Base-by-base conservation (phyloP, 2,797 vertebrate species). In the Onychomys leucogaster region DNA sequence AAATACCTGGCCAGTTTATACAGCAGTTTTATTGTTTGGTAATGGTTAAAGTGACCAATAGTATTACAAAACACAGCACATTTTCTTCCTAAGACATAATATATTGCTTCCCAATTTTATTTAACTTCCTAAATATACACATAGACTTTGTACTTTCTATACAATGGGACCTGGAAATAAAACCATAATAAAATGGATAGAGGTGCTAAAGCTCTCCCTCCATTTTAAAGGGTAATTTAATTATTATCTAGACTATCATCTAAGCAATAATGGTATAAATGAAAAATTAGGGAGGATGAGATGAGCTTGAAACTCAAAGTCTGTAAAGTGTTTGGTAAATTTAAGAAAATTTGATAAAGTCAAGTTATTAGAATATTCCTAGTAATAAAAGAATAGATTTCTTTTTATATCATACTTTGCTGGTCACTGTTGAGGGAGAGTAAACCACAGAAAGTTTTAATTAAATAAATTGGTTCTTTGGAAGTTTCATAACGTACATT, bases 61-160 rank as follows among this genome's bases (percentile, higher is more conserved):
- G 49, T 46, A 91, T 84, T 46, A 85, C 94, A 89, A 96, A 95
- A 89, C 82, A 23, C 0, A 43, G 10, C 2, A 61, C 0, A 52
- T 65, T 91, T 89, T 95, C 25, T n/a, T 92, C n/a, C 78, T 86
- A 32, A 67, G 23, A 69, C 5, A n/a, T 3, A 19, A 91, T 94
- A 94, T 34, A 71, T n/a, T 67, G 80, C 32, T 94, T 94, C 65
- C 61, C 55, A 94, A 89, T 83, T 94, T 89, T 57, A 37, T 17
- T 57, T 87, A 37, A 81, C 94, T 96, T 95, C 27, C 37, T 96
- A 83, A 80, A 69, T 75, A 55, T 46, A 75, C 6, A 75, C 9
- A 82, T 61, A 83, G 55, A 21, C 27, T 89, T 83, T 73, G 6
- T 76, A 41, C 55, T 86, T 96, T 89, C 13, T 59, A 0, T 82